Conservation (phyloP, 2,888 invertebrate species). For the Acronicta alni region DNA sequence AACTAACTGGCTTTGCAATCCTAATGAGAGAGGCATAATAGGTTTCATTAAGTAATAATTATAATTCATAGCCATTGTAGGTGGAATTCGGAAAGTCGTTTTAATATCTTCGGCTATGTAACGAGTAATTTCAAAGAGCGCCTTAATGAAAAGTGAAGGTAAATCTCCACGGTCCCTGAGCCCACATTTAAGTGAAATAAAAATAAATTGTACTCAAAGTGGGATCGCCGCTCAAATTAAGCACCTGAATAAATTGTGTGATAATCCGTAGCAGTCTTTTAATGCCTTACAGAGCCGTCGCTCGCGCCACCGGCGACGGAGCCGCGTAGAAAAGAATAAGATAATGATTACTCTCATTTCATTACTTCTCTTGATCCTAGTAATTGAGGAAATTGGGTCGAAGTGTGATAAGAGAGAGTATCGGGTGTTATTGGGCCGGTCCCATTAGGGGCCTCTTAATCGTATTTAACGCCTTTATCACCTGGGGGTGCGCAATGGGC, state of each 20-base stretch:
- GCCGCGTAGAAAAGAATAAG: slow-evolving; percentile 77
- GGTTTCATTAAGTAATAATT: slow-evolving; percentile 54
- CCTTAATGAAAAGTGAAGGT: slow-evolving; percentile 79
- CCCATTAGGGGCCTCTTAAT: slow-evolving; percentile 84
- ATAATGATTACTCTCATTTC: slow-evolving; percentile 88
- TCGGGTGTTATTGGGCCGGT: slow-evolving; percentile 78
- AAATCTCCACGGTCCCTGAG: slow-evolving; percentile 76
- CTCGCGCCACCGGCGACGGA: slow-evolving; percentile 67
- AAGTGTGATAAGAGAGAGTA: slow-evolving; percentile 82
- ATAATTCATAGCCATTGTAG: slow-evolving; percentile 47
- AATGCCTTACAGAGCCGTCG: slow-evolving; percentile 82
- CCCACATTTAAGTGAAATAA: slow-evolving; percentile 85
- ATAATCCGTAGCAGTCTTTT: slow-evolving; percentile 87
- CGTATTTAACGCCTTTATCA: slow-evolving; percentile 86
- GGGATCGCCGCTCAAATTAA: slow-evolving; percentile 87
- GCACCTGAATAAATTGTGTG: slow-evolving; percentile 89
- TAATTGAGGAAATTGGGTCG: slow-evolving; percentile 88
- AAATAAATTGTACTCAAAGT: slow-evolving; percentile 86
- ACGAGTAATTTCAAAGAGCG: slow-evolving; percentile 65
- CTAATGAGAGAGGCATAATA: slow-evolving; percentile 64
- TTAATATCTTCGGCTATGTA: slow-evolving; percentile 49
- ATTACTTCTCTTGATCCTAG: slow-evolving; percentile 87
- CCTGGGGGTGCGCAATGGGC: slow-evolving; percentile 83
- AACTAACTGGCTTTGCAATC: slow-evolving; percentile 37
- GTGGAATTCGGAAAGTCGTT: slow-evolving; percentile 44